Evolutionary conservation across 2,888 invertebrate genomes (phyloP).

Genomic region (Anoplius nigerrimus): DNA sequence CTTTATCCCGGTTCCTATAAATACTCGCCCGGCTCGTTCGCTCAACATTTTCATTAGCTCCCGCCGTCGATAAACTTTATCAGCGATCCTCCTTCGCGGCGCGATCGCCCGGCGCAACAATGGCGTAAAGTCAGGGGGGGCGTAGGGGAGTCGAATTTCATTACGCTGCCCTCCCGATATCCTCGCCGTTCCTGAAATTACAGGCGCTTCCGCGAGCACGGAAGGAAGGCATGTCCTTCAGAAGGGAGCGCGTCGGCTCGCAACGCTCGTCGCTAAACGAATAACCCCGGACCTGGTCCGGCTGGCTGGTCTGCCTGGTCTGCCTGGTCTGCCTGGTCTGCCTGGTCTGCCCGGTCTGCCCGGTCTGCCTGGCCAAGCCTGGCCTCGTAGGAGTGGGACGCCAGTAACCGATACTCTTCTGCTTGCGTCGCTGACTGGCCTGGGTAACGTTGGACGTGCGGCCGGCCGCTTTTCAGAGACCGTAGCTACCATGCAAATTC

Average conservation of each 20-base stretch:
- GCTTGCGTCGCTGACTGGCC: not conserved
- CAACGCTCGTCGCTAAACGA: conserved; percentile 1
- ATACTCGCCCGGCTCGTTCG: no score
- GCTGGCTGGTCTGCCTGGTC: no score
- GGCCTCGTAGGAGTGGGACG: no score
- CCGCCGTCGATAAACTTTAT: conserved; percentile 1
- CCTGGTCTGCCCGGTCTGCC: no score
- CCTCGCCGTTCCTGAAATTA: not conserved
- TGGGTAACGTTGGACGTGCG: not conserved
- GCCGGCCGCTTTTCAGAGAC: not conserved
- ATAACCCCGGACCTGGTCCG: not conserved
- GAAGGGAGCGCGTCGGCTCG: not conserved
- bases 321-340: no score
- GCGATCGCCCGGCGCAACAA: no score
- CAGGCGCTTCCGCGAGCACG: not conserved
- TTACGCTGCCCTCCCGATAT: conserved; percentile 3
- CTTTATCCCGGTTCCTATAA: no score
- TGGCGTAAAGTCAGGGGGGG: not conserved
- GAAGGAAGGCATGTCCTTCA: not conserved
- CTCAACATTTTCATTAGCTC: no score
- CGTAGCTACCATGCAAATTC: conserved; percentile 9
- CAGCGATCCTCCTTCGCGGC: not conserved
- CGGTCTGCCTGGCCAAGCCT: no score
- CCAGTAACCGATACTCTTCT: not conserved
- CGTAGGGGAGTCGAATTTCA: conserved; percentile 1